Conservation (phyloP, 2,888 invertebrate genomes). For the Phyto melanocephala region DNA sequence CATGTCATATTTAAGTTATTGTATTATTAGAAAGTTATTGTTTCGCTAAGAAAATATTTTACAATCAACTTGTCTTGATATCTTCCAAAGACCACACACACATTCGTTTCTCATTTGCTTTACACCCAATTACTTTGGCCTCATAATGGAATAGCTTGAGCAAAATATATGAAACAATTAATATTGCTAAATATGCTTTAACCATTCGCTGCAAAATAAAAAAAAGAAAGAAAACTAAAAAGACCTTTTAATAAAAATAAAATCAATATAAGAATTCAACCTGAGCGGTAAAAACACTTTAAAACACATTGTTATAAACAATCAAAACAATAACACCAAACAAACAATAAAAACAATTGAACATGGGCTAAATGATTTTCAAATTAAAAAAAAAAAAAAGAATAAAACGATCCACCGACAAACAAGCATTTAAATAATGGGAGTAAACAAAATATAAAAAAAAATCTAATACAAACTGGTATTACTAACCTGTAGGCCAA, state of each 20-base stretch:
- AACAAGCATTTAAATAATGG: conserved; percentile 61
- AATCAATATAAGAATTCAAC: conserved; percentile 15
- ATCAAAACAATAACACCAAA: conserved; percentile 63
- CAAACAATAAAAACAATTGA: conserved; percentile 40
- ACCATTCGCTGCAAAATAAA: conserved; percentile 38
- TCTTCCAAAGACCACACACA: conserved; percentile 26
- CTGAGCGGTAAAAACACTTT: conserved; percentile 49
- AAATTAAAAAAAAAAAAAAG: conserved; percentile 45
- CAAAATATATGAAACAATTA: conserved; percentile 46
- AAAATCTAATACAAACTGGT: not conserved
- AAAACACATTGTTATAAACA: conserved; percentile 53
- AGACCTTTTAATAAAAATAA: not conserved
- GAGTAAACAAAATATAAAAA: conserved; percentile 26
- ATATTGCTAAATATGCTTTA: conserved; percentile 45
- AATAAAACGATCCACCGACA: conserved; percentile 29
- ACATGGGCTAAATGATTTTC: conserved; percentile 56
- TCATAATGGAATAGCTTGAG: conserved; percentile 5
- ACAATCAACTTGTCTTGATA: not conserved
- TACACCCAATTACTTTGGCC: conserved; percentile 12
- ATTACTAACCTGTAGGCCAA: conserved; percentile 52
- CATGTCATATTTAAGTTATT: no score
- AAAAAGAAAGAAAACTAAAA: not conserved
- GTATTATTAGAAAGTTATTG: not conserved
- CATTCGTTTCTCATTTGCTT: not conserved
- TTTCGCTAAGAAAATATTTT: conserved; percentile 14